Conservation (phyloP, 2,113 vertebrate genomes). For the Actinemys pallida region DNA sequence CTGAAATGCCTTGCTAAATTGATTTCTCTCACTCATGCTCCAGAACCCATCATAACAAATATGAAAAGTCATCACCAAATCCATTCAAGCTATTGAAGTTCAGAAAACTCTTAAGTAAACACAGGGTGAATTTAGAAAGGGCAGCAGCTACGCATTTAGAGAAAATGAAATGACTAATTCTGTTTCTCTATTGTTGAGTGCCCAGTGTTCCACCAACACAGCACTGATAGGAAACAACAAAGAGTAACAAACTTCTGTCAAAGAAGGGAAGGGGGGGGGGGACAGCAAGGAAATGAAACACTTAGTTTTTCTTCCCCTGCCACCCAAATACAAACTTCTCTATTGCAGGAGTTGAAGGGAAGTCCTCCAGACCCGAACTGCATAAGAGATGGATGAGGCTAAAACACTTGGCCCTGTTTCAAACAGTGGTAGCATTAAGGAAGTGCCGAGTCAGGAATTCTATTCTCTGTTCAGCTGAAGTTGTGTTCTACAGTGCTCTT, state of each 20-base stretch:
- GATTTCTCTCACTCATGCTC: constrained; percentile 21
- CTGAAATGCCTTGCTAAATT: constrained; percentile 21
- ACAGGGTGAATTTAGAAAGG: neutral
- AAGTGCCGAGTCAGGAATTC: neutral
- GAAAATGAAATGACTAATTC: constrained; percentile 11
- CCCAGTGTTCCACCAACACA: neutral
- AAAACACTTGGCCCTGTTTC: neutral
- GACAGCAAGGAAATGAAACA: neutral
- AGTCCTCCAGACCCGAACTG: neutral
- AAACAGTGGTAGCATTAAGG: neutral
- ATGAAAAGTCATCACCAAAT: constrained; percentile 7
- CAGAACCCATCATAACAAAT: constrained; percentile 28
- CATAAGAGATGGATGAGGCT: neutral
- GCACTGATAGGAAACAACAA: neutral
- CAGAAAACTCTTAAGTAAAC: neutral
- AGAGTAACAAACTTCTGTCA: neutral
- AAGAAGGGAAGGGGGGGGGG: neutral
- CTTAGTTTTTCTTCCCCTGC: neutral
- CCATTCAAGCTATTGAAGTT: neutral
- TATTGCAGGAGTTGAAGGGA: neutral
- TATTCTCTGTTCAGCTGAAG: neutral
- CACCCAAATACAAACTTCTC: neutral
- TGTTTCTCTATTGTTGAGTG: neutral
- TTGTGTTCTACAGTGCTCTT: neutral
- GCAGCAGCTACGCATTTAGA: neutral